These are phyloP conservation scores for Diadegma fenestrale DNA, from an alignment of 2,888 invertebrate genomes.

Conservation along the genomic window DNA sequence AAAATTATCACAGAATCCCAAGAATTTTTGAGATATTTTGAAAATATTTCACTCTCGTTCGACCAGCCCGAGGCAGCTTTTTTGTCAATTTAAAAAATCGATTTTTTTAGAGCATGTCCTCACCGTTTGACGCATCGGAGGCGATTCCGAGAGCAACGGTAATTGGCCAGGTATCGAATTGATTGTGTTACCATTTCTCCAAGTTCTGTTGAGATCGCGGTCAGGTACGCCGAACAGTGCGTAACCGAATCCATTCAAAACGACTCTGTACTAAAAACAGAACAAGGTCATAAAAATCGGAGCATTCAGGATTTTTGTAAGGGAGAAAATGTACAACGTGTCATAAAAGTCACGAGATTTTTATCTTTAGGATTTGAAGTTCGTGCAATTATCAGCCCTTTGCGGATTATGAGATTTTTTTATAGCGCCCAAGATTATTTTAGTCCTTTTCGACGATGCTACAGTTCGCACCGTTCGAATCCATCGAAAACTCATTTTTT, in stretches of 20 bases:
- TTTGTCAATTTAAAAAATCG: background rate
- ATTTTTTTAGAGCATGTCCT: background rate
- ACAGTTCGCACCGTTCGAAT: no score
- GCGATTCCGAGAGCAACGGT: conserved; percentile 84
- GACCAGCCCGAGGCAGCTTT: no score
- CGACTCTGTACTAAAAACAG: conserved; percentile 91
- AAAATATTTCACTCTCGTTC: no score
- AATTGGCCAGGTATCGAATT: conserved; percentile 84
- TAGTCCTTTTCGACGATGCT: no score
- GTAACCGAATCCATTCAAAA: conserved; percentile 93
- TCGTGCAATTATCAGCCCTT: background rate
- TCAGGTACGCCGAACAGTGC: conserved; percentile 92
- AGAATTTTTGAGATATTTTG: background rate
- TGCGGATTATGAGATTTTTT: no score
- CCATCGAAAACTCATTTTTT: no score
- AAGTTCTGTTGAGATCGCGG: conserved; percentile 90
- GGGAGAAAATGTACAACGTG: background rate
- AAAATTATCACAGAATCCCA: background rate
- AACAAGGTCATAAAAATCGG: conserved; percentile 45
- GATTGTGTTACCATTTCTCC: conserved; percentile 87
- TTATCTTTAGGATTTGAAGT: background rate
- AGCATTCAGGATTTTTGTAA: background rate
- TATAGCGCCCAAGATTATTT: no score
- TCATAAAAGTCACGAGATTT: background rate
- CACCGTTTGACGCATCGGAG: conserved; percentile 86